These are phyloP conservation scores for Zaprionus ghesquierei DNA, from an alignment of 1,140 invertebrate species.

Conservation along the genomic window DNA sequence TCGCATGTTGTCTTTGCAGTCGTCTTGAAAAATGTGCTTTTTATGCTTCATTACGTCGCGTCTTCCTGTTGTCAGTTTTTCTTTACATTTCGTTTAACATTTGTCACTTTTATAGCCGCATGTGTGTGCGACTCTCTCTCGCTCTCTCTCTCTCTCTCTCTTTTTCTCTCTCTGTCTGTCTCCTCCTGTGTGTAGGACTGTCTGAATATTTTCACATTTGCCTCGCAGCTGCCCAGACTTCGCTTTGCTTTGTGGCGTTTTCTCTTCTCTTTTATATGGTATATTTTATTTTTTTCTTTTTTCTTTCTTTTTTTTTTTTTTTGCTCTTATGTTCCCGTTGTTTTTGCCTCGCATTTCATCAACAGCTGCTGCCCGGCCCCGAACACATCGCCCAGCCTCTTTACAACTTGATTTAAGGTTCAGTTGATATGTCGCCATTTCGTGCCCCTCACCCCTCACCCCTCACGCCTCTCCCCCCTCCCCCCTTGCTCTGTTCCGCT, in stretches of 20 bases:
- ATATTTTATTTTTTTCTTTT: slow-evolving; percentile 31
- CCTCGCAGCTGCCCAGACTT: slow-evolving; percentile 72
- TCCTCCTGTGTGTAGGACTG: slow-evolving; percentile 13
- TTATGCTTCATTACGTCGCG: slow-evolving; percentile 78
- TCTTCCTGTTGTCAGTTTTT: slow-evolving; percentile 79
- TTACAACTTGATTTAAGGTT: slow-evolving; percentile 79
- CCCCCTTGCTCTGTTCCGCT: slow-evolving; percentile 3
- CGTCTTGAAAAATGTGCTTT: slow-evolving; percentile 74
- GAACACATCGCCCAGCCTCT: slow-evolving; percentile 63
- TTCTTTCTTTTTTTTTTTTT: slow-evolving; percentile 3
- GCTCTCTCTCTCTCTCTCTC: neutral
- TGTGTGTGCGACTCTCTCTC: slow-evolving; percentile 37
- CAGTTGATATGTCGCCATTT: slow-evolving; percentile 69
- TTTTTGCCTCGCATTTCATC: slow-evolving; percentile 58
- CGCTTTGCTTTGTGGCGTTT: slow-evolving; percentile 52
- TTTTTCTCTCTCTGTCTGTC: slow-evolving; percentile 9
- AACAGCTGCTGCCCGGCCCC: slow-evolving; percentile 59
- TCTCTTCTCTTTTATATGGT: slow-evolving; percentile 27
- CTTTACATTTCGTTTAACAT: slow-evolving; percentile 80
- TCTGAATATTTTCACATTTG: slow-evolving; percentile 47
- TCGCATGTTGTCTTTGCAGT: slow-evolving; percentile 53
- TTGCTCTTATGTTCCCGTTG: slow-evolving; percentile 5
- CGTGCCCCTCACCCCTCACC: too few species aligned
- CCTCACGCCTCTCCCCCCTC: neutral
- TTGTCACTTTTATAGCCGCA: slow-evolving; percentile 78